These are phyloP conservation scores for Oreocharis arfaki DNA, from an alignment of 2,113 vertebrate species.

Conservation along the genomic window DNA sequence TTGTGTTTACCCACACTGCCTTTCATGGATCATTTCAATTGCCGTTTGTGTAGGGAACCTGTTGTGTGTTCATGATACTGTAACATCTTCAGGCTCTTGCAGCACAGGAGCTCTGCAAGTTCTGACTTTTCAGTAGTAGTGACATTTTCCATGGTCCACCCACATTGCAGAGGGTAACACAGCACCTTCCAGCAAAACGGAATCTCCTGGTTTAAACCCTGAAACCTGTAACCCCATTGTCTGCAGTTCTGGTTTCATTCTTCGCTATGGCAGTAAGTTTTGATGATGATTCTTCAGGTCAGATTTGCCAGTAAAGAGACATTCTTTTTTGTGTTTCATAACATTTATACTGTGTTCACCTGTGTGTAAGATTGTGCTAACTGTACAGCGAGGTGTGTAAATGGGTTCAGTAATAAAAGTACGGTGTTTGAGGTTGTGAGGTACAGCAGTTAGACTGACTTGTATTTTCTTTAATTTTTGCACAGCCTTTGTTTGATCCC, in stretches of 20 bases:
- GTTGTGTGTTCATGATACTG: not conserved
- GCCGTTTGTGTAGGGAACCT: not conserved
- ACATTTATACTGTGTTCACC: not conserved
- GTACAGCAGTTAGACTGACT: not conserved
- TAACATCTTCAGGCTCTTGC: not conserved
- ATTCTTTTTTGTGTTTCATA: not conserved
- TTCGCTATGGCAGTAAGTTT: not conserved
- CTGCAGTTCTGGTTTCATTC: not conserved
- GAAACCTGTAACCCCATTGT: not conserved
- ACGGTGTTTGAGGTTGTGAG: not conserved
- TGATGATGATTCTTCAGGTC: not conserved
- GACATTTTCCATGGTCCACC: not conserved
- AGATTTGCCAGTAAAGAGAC: not conserved
- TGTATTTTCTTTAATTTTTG: not conserved
- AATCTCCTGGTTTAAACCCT: not conserved
- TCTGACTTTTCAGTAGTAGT: not conserved
- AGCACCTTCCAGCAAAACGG: not conserved
- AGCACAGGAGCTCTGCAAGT: not conserved
- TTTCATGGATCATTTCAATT: not conserved
- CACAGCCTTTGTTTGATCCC: conserved; percentile 89
- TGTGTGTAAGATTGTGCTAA: not conserved
- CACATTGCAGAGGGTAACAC: not conserved
- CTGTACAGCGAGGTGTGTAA: not conserved
- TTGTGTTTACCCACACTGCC: not conserved
- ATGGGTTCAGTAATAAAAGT: not conserved